Conservation (phyloP, 2,113 vertebrate species). For the Myotis davidii region DNA sequence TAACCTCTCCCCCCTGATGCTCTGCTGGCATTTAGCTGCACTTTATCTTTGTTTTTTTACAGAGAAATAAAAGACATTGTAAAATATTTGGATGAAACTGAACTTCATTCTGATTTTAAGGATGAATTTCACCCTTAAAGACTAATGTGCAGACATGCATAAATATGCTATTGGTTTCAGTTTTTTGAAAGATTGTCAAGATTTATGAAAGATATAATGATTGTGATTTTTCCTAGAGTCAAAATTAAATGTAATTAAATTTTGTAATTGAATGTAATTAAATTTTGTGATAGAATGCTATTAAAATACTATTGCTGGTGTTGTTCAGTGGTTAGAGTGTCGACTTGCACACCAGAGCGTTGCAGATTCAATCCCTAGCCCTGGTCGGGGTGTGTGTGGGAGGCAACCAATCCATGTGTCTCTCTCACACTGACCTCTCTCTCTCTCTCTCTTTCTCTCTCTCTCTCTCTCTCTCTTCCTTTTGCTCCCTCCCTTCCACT, state of each 20-base stretch:
- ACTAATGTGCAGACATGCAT: background rate
- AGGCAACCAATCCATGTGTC: background rate
- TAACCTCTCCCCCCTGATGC: no score
- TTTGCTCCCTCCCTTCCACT: no score
- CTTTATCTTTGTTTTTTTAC: background rate
- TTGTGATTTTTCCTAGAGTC: background rate
- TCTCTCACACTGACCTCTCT: background rate
- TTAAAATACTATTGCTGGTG: background rate
- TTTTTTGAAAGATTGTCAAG: background rate
- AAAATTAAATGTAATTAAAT: background rate
- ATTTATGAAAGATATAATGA: background rate
- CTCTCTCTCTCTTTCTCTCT: no score
- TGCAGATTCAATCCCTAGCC: background rate
- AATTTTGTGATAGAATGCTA: background rate
- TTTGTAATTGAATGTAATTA: background rate
- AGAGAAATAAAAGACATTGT: background rate
- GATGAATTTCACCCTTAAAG: background rate
- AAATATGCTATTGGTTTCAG: background rate
- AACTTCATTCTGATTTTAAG: conserved; percentile 22
- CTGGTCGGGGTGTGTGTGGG: background rate
- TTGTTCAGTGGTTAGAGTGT: background rate
- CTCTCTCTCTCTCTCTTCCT: no score
- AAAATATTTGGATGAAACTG: background rate
- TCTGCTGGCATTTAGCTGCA: background rate
- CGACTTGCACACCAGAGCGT: background rate